Base-by-base conservation (phyloP, 2,888 invertebrate genomes). In the Ichneumoninae sp. region DNA sequence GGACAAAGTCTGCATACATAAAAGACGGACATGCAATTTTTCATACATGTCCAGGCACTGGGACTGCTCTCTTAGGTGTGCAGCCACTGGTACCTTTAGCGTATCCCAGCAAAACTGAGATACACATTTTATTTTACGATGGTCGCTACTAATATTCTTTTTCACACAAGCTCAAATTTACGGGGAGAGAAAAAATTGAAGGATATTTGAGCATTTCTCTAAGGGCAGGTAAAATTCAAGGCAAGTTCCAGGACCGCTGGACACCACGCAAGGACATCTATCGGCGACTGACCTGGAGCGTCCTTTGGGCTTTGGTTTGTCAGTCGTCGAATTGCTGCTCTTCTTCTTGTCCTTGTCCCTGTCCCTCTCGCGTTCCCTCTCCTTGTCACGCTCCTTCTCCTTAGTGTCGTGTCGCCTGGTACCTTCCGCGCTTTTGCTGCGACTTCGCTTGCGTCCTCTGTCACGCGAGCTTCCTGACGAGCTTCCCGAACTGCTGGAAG, bases 401-500 rank as follows among this genome's bases (percentile, higher is more conserved):
- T 94, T 94, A 80, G 91, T 93, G 8, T 94, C 94, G 74, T 94
- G 94, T 65, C 94, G 87, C 65, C 94, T 89, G 22, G 92, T 91
- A 36, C 89, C 93, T 89, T 92, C 92, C 68, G 88, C 91, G 87
- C 93, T 93, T 90, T 93, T 93, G 88, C 93, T 90, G 52, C 93
- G 90, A 89, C 93, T 93, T 8, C 90, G 93, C 93, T 94, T 94
- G 95, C 96, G 96, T 95, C 93, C 96, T 94, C 94, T 96, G 66
- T 96, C 95, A 66, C 96, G 93, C 52, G 96, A 95, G 84, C 96
- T 93, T 1, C 95, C 94, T 1, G 94, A 94, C 40, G 94, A 95
- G 88, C 93, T 95, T 65, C 95, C 96, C 0, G 97, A 97, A 88
- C 97, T 97, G 91, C 97, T 97, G 0, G 97, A 98, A 0, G 96